Conservation (phyloP, 2,888 invertebrate genomes). For the Cheilosia scutellata region DNA sequence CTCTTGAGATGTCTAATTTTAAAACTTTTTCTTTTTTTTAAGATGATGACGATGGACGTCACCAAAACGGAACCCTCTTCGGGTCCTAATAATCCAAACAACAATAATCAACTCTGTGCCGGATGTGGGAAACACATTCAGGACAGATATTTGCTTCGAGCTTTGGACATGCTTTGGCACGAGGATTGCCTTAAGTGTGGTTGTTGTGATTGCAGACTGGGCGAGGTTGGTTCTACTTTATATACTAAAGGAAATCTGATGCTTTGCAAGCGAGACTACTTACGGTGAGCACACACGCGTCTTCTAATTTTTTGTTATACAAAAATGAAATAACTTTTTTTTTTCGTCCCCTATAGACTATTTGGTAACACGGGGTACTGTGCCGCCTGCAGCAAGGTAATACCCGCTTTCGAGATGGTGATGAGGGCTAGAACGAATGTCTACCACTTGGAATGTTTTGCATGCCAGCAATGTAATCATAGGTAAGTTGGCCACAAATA, state of each 20-base stretch:
- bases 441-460: conserved; percentile 99
- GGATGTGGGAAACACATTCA: conserved; percentile 97
- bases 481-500: conserved; percentile 87
- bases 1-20: conserved; percentile 59
- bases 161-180: conserved; percentile 97
- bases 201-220: conserved; percentile 98
- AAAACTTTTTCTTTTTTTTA: conserved; percentile 24
- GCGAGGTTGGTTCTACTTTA: conserved; percentile 97
- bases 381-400: conserved; percentile 98
- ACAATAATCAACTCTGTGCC: conserved; percentile 91
- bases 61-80: conserved; percentile 89
- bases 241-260: conserved; percentile 98
- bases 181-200: conserved; percentile 99
- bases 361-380: conserved; percentile 98
- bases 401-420: conserved; percentile 99
- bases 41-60: conserved; percentile 95
- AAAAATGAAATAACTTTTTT: background rate
- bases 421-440: conserved; percentile 99
- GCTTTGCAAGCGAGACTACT: conserved; percentile 97
- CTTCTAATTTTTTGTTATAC: conserved; percentile 8
- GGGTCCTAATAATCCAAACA: conserved; percentile 83
- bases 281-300: conserved; percentile 87
- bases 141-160: conserved; percentile 95
- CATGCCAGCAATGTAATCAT: conserved; percentile 99
- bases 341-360: conserved; percentile 86